Percentiles rank a stretch among this genome's conserved stretches.
These are phyloP conservation scores for Lasioglossum villosulum DNA, from an alignment of 2,888 invertebrate species.

Conservation along the genomic window DNA sequence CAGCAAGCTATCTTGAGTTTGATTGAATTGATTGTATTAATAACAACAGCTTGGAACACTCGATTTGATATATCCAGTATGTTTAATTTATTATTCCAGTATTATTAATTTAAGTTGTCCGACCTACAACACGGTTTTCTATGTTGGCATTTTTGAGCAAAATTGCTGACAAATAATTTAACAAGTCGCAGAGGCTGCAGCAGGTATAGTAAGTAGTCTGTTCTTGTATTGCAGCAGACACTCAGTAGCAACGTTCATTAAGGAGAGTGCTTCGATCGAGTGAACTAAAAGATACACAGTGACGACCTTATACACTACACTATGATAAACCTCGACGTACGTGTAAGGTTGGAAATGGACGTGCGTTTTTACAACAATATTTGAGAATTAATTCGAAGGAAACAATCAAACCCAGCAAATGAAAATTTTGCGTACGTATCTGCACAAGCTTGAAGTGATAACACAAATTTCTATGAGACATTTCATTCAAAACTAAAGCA, in stretches of 20 bases:
- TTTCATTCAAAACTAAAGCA: background rate
- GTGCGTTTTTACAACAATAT: background rate
- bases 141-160: background rate
- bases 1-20: no score
- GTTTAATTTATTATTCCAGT: no score
- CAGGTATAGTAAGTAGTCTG: background rate
- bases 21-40: no score
- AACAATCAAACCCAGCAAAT: background rate
- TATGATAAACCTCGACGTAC: background rate
- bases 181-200: background rate
- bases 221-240: conserved; percentile 31
- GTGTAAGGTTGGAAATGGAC: background rate
- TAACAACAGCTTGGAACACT: no score
- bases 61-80: no score
- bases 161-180: background rate
- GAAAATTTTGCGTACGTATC: background rate
- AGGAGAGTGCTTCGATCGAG: conserved; percentile 62
- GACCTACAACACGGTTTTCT: background rate
- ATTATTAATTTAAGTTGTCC: no score
- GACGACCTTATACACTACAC: background rate
- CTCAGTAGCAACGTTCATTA: conserved; percentile 56
- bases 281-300: conserved; percentile 53
- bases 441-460: background rate
- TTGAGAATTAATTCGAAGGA: background rate
- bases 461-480: background rate